Evolutionary conservation across 2,888 invertebrate species (phyloP).

Genomic region (Ichneumoninae sp.): DNA sequence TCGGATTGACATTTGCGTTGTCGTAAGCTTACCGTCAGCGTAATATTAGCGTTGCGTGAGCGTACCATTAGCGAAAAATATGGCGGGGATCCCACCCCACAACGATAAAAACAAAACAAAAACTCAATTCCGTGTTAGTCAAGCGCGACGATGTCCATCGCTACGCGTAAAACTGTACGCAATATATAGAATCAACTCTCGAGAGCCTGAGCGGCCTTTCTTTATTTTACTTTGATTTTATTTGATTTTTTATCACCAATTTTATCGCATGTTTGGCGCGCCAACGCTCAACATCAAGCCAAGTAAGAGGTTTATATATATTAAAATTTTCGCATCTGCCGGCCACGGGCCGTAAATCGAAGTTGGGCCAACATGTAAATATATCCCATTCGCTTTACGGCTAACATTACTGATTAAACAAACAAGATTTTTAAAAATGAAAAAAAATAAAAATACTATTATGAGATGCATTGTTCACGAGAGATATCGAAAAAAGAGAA

Average conservation of each 20-base stretch:
- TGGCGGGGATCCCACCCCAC: background rate
- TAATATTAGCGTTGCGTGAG: too few relatives aligned
- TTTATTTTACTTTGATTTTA: constrained; percentile 1
- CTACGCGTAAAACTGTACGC: constrained; percentile 45
- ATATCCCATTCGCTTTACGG: constrained; percentile 58
- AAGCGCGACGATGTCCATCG: constrained; percentile 38
- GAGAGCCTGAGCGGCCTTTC: constrained; percentile 48
- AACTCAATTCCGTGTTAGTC: constrained; percentile 30
- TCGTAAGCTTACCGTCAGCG: too few relatives aligned
- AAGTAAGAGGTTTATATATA: constrained; percentile 49
- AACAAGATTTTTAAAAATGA: constrained; percentile 45
- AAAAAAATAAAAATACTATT: constrained; percentile 20
- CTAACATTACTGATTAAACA: constrained; percentile 57
- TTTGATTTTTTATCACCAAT: background rate
- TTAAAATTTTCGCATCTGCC: constrained; percentile 45
- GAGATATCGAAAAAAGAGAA: background rate
- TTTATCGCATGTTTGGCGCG: constrained; percentile 62
- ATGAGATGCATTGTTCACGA: constrained; percentile 52
- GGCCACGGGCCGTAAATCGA: constrained; percentile 52
- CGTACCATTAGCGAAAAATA: too few relatives aligned
- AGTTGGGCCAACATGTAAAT: constrained; percentile 62
- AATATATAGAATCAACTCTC: constrained; percentile 27
- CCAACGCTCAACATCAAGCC: constrained; percentile 63
- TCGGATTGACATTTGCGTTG: too few relatives aligned
- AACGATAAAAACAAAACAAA: constrained; percentile 23